Percentiles rank a stretch among this genome's conserved stretches.
These are phyloP conservation scores for Coturnix japonica DNA, from an alignment of 2,113 vertebrate genomes.

Conservation along the genomic window DNA sequence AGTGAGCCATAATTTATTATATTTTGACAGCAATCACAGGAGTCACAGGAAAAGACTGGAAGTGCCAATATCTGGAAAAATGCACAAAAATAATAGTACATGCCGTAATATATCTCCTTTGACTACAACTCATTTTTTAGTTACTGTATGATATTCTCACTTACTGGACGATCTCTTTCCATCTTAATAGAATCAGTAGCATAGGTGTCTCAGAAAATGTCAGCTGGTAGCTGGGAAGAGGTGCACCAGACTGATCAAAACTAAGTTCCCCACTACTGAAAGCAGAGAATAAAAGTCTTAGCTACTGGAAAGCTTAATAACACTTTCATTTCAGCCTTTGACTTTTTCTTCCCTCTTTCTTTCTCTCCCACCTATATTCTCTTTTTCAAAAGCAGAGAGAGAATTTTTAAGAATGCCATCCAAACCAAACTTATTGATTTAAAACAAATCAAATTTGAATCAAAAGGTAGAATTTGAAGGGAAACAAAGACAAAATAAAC, in stretches of 20 bases:
- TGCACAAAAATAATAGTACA: not conserved
- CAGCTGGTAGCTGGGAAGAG: not conserved
- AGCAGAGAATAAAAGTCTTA: not conserved
- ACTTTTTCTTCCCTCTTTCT: not conserved
- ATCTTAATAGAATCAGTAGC: not conserved
- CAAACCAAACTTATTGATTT: not conserved
- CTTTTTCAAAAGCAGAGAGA: not conserved
- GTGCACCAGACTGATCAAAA: not conserved
- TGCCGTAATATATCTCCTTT: not conserved
- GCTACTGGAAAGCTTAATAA: not conserved
- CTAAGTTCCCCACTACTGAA: not conserved
- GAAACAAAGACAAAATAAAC: not conserved
- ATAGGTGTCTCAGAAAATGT: not conserved
- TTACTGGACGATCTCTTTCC: not conserved
- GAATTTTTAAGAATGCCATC: not conserved
- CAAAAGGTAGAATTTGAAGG: not conserved
- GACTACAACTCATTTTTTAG: not conserved
- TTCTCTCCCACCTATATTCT: rapidly evolving
- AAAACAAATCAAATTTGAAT: not conserved
- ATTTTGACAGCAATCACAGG: conserved; percentile 32
- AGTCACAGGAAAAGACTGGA: not conserved
- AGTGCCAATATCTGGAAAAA: conserved; percentile 10
- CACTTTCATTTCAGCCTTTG: not conserved
- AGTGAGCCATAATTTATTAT: not conserved
- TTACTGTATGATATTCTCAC: not conserved